phyloP scores from a whole-genome alignment of 2,113 vertebrate genomes.

The Lota lota region DNA sequence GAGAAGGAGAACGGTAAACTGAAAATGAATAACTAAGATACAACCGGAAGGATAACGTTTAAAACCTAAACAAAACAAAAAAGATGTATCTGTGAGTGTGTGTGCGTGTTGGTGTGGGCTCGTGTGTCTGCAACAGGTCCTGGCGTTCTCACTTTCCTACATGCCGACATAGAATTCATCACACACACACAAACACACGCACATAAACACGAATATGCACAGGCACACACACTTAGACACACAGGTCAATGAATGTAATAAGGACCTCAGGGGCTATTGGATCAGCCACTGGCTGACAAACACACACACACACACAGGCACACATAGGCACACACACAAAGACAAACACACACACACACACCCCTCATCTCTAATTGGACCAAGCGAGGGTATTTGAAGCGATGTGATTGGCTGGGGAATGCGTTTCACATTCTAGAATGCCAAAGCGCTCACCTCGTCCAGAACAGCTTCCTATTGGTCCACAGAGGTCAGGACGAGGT shows the following conservation, averaged over 20 bases:
- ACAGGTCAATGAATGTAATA: background rate
- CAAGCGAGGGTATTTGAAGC: background rate
- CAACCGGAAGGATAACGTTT: slow-evolving; percentile 52
- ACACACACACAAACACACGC: slow-evolving; percentile 2
- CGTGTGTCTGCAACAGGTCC: no score
- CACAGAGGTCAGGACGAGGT: background rate
- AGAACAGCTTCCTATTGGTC: background rate
- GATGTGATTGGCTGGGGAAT: background rate
- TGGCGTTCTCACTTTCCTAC: no score
- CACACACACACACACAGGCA: slow-evolving; percentile 9
- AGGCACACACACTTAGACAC: background rate
- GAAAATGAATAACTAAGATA: slow-evolving; percentile 16
- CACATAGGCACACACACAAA: background rate
- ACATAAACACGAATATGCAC: background rate
- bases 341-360: background rate
- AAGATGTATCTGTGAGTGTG: background rate
- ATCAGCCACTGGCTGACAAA: background rate
- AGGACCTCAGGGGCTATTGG: background rate
- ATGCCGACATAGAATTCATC: background rate
- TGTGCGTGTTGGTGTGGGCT: background rate
- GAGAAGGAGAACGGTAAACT: slow-evolving; percentile 69
- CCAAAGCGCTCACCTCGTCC: background rate
- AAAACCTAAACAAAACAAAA: background rate
- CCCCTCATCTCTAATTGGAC: background rate
- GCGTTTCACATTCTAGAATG: background rate